Base-by-base conservation (phyloP, 2,888 invertebrate species). In the Stenchaetothrips biformis region DNA sequence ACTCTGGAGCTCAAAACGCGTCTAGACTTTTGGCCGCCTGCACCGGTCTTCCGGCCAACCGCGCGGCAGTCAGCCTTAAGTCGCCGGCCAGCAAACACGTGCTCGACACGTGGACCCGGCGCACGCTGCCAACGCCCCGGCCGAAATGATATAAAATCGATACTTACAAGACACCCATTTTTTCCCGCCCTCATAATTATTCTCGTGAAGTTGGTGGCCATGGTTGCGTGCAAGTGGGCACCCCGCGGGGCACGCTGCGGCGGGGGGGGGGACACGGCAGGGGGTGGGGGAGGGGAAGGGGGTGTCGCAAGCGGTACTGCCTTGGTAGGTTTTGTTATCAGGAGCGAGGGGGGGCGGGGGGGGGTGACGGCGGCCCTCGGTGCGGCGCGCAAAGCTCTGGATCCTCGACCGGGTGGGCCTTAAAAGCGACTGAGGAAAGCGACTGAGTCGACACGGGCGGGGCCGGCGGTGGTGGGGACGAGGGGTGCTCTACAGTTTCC, bases 151-250 rank as follows among this genome's bases (percentile, higher is more conserved):
- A 25, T 21, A 2, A 74, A 25, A 25, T 74, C 67, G 67, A 74
- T 74, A 74, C 25, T 25, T 11, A 74, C 67, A 21, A 74, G 67
- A 74, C 67, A 74, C 67, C 11, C 25, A 18, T 74, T 74, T 74
- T 74, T 74, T 25, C 37, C 37, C n/a, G n/a, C 67, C 67, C 53
- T 53, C 53, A 53, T 74, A 74, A 74, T 74, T 74, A 74, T 74
- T 74, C 67, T 74, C 67, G 67, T 74, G 25, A 74, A 74, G 67
- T 74, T 74, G 67, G 67, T 74, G 67, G 67, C 21, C 67, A 74
- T 21, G 67, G 67, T 74, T 74, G 67, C 67, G 67, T 74, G 67
- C 67, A 74, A 74, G 67, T 74, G 67, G 67, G 67, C 67, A 74
- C 67, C 13, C 53, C 21, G 67, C 16, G 53, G 53, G 53, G 53